A percentile compares a stretch with the other conserved stretches of the same genome.
Evolutionary conservation across 2,888 invertebrate species (phyloP).

Genomic region (Rotaria magnacalcarata): DNA sequence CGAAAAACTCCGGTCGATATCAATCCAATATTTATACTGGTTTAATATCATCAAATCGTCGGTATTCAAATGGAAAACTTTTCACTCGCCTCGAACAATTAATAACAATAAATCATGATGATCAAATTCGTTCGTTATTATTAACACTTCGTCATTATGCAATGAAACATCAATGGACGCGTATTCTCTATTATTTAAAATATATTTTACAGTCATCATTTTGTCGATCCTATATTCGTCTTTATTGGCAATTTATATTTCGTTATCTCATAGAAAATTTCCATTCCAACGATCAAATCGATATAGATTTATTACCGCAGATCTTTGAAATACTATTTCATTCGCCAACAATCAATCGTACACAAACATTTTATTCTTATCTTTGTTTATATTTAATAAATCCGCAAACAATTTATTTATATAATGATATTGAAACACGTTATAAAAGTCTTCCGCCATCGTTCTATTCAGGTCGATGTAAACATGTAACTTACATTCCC

Average conservation of each 20-base stretch:
- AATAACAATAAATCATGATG: background rate
- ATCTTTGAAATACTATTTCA: conserved; percentile 26
- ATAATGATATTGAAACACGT: conserved; percentile 5
- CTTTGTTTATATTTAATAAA: conserved; percentile 22
- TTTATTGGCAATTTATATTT: conserved; percentile 35
- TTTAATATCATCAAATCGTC: background rate
- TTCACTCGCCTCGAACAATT: conserved; percentile 27
- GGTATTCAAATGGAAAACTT: background rate
- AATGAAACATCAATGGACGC: conserved; percentile 15
- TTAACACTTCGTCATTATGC: background rate
- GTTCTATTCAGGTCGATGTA: conserved; percentile 10
- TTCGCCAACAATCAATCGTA: background rate
- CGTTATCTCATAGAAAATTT: background rate
- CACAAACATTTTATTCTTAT: conserved; percentile 35
- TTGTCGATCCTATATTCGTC: background rate
- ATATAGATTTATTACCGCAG: background rate
- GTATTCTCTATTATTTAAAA: background rate
- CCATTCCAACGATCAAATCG: background rate
- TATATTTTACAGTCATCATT: conserved; percentile 1
- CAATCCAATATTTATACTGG: conserved; percentile 24
- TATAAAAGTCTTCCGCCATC: background rate
- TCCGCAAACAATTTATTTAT: background rate
- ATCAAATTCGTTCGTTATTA: conserved; percentile 34
- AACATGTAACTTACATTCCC: background rate
- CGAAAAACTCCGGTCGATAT: background rate